Percentiles rank a stretch among this genome's conserved stretches.
phyloP scores from a whole-genome alignment of 2,888 invertebrate genomes.

The Drosophila monieri region DNA sequence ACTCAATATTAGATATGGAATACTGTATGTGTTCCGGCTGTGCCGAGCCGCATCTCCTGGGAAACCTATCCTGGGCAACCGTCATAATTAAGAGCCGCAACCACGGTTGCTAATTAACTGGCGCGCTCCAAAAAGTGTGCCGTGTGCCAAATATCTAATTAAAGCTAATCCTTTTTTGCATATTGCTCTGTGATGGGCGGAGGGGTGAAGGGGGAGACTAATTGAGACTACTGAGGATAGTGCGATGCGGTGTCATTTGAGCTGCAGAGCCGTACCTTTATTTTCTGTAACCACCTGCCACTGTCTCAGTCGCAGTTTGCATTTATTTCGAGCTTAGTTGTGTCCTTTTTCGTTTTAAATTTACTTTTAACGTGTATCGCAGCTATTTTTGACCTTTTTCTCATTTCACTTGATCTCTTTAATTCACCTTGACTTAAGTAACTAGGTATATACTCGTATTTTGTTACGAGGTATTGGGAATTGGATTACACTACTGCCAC shows the following conservation, averaged over 20 bases:
- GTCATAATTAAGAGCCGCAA: slow-evolving; percentile 31
- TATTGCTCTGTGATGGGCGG: slow-evolving; percentile 16
- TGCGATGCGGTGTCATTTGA: slow-evolving; percentile 47
- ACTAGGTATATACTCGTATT: slow-evolving; percentile 25
- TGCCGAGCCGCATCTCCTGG: slow-evolving; percentile 2
- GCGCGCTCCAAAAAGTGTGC: slow-evolving; percentile 32
- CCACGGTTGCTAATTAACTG: slow-evolving; percentile 56
- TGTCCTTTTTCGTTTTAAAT: slow-evolving; percentile 29
- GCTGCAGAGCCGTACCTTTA: slow-evolving; percentile 21
- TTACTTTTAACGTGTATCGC: slow-evolving; percentile 67
- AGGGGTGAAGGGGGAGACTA: not conserved
- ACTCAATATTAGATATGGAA: too few species aligned
- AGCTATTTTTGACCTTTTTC: slow-evolving; percentile 76
- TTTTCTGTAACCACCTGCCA: slow-evolving; percentile 16
- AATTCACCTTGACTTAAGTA: slow-evolving; percentile 48
- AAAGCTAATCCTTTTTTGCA: slow-evolving; percentile 60
- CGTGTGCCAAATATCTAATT: slow-evolving; percentile 50
- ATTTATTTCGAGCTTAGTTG: slow-evolving; percentile 19
- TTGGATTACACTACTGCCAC: slow-evolving; percentile 50
- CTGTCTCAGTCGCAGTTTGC: slow-evolving; percentile 46
- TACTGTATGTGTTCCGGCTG: slow-evolving; percentile 1
- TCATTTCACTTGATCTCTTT: slow-evolving; percentile 29
- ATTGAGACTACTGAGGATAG: slow-evolving; percentile 11
- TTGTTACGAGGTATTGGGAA: slow-evolving; percentile 11
- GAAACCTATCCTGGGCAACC: slow-evolving; percentile 14